Conservation (phyloP, 2,797 vertebrate genomes). For the Melopsittacus undulatus region DNA sequence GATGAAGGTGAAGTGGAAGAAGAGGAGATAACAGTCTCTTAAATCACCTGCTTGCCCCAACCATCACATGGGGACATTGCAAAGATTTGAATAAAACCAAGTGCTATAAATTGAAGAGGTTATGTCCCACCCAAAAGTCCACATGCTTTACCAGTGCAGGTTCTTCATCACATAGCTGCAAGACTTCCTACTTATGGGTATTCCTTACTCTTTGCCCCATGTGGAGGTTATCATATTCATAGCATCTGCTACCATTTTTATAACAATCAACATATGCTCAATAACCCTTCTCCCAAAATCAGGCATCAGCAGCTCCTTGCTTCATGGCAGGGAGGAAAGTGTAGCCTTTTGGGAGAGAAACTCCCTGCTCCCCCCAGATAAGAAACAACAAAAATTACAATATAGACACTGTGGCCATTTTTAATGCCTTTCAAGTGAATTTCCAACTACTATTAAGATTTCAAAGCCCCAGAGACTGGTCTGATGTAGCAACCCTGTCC, state of each 20-base stretch:
- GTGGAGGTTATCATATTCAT: neutral
- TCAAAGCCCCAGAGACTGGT: neutral
- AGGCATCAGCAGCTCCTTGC: neutral
- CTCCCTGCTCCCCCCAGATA: neutral
- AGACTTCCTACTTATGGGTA: neutral
- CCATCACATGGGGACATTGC: slow-evolving; percentile 17
- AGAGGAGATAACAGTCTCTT: slow-evolving; percentile 95
- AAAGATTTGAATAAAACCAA: slow-evolving; percentile 61
- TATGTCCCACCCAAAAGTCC: slow-evolving; percentile 37
- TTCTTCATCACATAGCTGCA: neutral
- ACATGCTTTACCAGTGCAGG: neutral
- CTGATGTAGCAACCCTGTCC: neutral
- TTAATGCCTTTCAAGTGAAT: neutral
- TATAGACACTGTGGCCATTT: neutral
- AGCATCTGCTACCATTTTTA: neutral
- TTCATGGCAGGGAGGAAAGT: neutral
- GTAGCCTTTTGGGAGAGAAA: neutral
- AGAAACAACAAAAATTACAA: neutral
- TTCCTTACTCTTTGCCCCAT: neutral
- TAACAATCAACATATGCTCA: neutral
- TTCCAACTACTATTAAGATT: neutral
- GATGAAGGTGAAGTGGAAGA: slow-evolving; percentile 72
- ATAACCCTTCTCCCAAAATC: neutral
- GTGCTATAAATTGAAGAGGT: slow-evolving; percentile 74
- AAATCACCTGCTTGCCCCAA: slow-evolving; percentile 46